phyloP scores from a whole-genome alignment of 2,113 vertebrate genomes.

The Dinomys branickii region DNA sequence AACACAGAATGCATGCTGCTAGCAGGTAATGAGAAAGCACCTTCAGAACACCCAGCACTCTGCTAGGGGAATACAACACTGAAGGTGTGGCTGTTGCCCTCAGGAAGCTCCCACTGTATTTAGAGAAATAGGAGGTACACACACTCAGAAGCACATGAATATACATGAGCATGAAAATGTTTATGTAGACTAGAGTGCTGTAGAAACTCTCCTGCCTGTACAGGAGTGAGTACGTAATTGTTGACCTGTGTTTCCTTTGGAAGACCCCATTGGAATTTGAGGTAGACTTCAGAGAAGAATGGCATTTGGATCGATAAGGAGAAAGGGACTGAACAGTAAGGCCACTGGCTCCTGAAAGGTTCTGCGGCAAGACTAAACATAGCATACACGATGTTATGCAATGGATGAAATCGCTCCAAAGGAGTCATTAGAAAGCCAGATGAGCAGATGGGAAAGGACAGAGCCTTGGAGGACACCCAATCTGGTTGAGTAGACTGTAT shows the following conservation, averaged over 20 bases:
- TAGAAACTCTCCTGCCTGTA: background rate
- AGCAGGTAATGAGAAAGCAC: background rate
- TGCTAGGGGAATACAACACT: background rate
- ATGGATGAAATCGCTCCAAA: slow-evolving; percentile 39
- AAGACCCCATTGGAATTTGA: background rate
- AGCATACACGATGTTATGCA: background rate
- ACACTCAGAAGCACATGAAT: background rate
- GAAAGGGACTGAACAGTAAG: background rate
- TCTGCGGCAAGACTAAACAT: background rate
- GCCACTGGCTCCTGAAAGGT: background rate
- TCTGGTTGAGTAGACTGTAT: slow-evolving; percentile 44
- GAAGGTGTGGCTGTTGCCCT: background rate
- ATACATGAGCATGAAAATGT: background rate
- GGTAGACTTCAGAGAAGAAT: background rate
- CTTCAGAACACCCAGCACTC: background rate
- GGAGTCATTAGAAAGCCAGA: slow-evolving; percentile 49
- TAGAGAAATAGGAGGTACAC: background rate
- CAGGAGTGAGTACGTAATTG: background rate
- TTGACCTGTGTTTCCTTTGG: background rate
- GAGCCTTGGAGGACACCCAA: slow-evolving; percentile 67
- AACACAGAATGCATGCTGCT: background rate
- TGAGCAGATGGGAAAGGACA: slow-evolving; percentile 73
- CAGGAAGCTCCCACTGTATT: background rate
- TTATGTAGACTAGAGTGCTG: background rate
- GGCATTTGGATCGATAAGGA: background rate